phyloP scores from a whole-genome alignment of 2,797 vertebrate species.

The Sparidentex hasta region DNA sequence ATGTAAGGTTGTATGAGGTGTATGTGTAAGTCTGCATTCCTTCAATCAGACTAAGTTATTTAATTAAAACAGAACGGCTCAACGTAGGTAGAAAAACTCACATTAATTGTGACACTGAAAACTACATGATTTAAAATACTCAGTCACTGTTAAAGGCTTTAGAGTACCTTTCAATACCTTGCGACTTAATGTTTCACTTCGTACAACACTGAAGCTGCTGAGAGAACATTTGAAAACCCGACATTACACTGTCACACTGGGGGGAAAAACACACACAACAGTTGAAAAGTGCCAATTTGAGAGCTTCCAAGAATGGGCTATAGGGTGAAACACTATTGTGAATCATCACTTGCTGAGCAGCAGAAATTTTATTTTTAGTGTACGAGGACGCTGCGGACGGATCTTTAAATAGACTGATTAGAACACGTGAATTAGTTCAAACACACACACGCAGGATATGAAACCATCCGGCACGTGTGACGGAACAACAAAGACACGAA shows the following conservation, averaged over 20 bases:
- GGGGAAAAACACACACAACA: not conserved
- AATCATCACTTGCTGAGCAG: conserved; percentile 56
- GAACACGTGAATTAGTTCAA: conserved; percentile 39
- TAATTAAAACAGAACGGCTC: no score
- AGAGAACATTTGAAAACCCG: not conserved
- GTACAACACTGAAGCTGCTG: not conserved
- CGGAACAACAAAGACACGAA: not conserved
- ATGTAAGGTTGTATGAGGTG: no score
- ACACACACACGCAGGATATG: conserved; percentile 15
- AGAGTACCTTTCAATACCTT: not conserved
- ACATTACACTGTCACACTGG: conserved; percentile 16
- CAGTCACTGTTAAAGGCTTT: no score
- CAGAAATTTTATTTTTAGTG: conserved; percentile 55
- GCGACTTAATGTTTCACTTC: not conserved
- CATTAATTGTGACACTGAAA: no score
- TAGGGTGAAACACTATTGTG: conserved; percentile 62
- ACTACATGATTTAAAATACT: no score
- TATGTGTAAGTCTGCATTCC: no score
- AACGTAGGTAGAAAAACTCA: no score
- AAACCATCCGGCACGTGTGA: conserved; percentile 30
- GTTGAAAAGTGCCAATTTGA: conserved; percentile 47
- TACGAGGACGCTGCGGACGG: conserved; percentile 24
- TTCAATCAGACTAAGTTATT: no score
- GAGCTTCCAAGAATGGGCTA: conserved; percentile 35
- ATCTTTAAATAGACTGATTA: conserved; percentile 50